phyloP scores from a whole-genome alignment of 2,113 vertebrate genomes.

The Ictalurus punctatus region DNA sequence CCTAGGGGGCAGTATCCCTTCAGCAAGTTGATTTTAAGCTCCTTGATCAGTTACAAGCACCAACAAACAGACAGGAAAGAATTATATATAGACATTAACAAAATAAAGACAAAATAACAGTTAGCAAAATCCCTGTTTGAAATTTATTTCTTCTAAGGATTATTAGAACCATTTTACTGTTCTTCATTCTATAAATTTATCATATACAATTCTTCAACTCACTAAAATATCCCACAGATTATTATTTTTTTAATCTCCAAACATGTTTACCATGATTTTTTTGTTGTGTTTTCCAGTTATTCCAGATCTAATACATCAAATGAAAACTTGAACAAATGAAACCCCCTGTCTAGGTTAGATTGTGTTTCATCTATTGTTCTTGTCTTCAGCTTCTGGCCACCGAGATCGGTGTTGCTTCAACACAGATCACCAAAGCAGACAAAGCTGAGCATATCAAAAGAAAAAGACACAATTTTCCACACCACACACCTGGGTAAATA shows the following conservation, averaged over 20 bases:
- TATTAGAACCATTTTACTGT: not conserved
- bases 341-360: not conserved
- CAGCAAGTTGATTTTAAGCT: not conserved
- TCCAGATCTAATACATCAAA: not conserved
- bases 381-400: constrained; percentile 79
- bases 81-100: not conserved
- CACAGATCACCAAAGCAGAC: constrained; percentile 89
- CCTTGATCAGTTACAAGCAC: not conserved
- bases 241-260: too few relatives aligned
- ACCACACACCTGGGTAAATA: constrained; percentile 64
- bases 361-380: constrained; percentile 20
- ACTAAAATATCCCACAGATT: not conserved
- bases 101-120: too few relatives aligned
- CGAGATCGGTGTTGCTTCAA: constrained; percentile 87
- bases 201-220: not conserved
- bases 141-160: not conserved
- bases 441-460: constrained; percentile 93
- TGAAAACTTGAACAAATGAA: not conserved
- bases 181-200: not conserved
- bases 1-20: not conserved
- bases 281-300: not conserved
- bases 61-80: not conserved
- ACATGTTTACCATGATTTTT: not conserved
- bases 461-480: constrained; percentile 72
- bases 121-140: not conserved